Conservation (phyloP, 2,888 invertebrate species). For the Leptinotarsa haldemani region DNA sequence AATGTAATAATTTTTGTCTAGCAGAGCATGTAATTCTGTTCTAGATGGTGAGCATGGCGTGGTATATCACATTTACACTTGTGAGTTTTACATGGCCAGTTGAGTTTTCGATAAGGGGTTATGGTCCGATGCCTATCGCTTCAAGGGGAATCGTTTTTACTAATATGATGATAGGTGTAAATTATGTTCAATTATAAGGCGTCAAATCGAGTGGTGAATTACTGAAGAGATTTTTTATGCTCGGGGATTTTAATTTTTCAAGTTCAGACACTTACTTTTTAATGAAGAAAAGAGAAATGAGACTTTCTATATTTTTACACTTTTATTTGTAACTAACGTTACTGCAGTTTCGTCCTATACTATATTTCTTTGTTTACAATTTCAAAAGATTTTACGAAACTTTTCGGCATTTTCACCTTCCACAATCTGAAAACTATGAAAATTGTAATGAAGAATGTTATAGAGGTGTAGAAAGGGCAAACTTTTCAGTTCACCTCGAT, state of each 20-base stretch:
- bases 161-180: background rate
- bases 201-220: constrained; percentile 6
- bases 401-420: too few relatives aligned
- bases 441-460: too few relatives aligned
- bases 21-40: constrained; percentile 36
- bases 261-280: too few relatives aligned
- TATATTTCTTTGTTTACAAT: too few relatives aligned
- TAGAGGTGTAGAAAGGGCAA: too few relatives aligned
- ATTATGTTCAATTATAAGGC: constrained; percentile 3
- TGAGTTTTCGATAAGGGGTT: constrained; percentile 36
- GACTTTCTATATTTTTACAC: too few relatives aligned
- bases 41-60: constrained; percentile 36
- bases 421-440: too few relatives aligned
- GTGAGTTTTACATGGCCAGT: constrained; percentile 39
- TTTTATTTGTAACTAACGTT: too few relatives aligned
- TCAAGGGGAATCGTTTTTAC: constrained; percentile 29
- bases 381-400: too few relatives aligned
- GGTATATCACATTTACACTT: constrained; percentile 41
- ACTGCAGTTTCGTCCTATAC: too few relatives aligned
- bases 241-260: background rate
- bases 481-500: too few relatives aligned
- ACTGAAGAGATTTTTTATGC: background rate
- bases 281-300: too few relatives aligned
- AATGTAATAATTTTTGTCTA: constrained; percentile 14
- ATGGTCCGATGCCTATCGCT: constrained; percentile 34